Evolutionary conservation across 2,888 invertebrate species (phyloP).

Genomic region (Scaptomyza cyrtandrae): DNA sequence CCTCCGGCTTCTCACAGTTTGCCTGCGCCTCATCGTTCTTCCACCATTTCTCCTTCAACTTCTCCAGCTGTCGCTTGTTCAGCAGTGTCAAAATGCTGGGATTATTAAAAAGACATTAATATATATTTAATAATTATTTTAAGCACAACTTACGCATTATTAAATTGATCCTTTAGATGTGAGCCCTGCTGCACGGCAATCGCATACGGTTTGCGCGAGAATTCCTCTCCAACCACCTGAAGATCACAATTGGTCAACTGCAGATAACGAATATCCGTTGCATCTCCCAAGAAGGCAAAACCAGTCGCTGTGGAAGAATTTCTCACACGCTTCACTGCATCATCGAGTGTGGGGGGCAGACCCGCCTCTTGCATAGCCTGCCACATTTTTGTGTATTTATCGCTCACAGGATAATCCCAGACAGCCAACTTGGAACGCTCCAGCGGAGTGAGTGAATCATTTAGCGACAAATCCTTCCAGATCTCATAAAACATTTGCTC

Average conservation of each 20-base stretch:
- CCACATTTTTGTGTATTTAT: conserved; percentile 99
- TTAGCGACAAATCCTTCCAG: conserved; percentile 99
- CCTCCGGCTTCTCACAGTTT: conserved; percentile 93
- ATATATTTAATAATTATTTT: neutral
- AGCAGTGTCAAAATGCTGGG: conserved; percentile 94
- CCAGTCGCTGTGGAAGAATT: conserved; percentile 90
- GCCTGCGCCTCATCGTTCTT: conserved; percentile 91
- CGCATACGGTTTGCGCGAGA: conserved; percentile 98
- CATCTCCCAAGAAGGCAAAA: conserved; percentile 97
- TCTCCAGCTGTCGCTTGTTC: conserved; percentile 96
- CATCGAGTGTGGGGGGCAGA: conserved; percentile 91
- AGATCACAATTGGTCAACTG: conserved; percentile 87
- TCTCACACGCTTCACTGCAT: conserved; percentile 91
- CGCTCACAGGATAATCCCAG: conserved; percentile 99
- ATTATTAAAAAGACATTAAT: neutral
- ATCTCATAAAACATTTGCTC: conserved; percentile 98
- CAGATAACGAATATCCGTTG: conserved; percentile 92
- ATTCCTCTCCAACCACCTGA: conserved; percentile 97
- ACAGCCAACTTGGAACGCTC: conserved; percentile 97
- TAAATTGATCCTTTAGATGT: conserved; percentile 96
- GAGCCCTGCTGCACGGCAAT: conserved; percentile 98
- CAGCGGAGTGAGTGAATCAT: conserved; percentile 94
- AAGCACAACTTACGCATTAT: conserved; percentile 92
- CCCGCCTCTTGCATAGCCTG: conserved; percentile 95
- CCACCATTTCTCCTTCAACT: conserved; percentile 99